Evolutionary conservation across 1,140 invertebrate species (phyloP), one percentile per base, ranked within the genome.

Genomic region (Cyrtorhinus lividipennis): DNA sequence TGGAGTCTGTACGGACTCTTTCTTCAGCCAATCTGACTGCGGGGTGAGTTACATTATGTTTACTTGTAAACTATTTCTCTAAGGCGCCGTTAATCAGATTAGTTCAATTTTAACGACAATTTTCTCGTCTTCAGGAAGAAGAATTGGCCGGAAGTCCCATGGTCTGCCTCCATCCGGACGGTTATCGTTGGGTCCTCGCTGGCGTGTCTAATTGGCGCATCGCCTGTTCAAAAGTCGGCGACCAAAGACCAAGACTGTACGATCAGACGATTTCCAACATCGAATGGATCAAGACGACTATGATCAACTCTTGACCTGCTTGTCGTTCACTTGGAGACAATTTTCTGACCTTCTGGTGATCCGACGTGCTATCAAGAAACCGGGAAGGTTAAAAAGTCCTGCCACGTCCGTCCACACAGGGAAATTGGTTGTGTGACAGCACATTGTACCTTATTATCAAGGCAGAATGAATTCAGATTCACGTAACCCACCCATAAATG

Each of bases 71-170:
- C 15, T 38, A 8, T 38, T 38, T 38, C 5, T 8, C 15, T 38
- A 38, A 15, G 5, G 30, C 15, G 5, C 30, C 15, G 5, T 38
- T 38, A 5, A 38, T 15, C 15, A 38, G 5, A 38, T 38, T 38
- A 38, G n/a, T 38, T 38, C 30, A 38, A 38, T 38, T 38, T 38
- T 38, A 38, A 38, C 30, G 15, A 38, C 30, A 38, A 38, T 38
- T 38, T 15, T 8, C 5, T 38, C 30, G 30, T 38, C 5, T 71
- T 15, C 68, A 90, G 87, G 87, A 89, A 72, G 88, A 91, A 76
- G 87, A 90, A 75, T 82, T 86, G 67, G 86, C 87, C n/a, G 88
- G 88, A 8, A 88, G 85, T 76, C 84, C 87, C 2, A 83, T 91
- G 77, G 78, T 88, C 64, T 91, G 88, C 67, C 75, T 85, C 1